Percentiles rank a stretch among this genome's conserved stretches.
Evolutionary conservation across 1,140 invertebrate genomes (phyloP).

Genomic region (Bombus terrestris): DNA sequence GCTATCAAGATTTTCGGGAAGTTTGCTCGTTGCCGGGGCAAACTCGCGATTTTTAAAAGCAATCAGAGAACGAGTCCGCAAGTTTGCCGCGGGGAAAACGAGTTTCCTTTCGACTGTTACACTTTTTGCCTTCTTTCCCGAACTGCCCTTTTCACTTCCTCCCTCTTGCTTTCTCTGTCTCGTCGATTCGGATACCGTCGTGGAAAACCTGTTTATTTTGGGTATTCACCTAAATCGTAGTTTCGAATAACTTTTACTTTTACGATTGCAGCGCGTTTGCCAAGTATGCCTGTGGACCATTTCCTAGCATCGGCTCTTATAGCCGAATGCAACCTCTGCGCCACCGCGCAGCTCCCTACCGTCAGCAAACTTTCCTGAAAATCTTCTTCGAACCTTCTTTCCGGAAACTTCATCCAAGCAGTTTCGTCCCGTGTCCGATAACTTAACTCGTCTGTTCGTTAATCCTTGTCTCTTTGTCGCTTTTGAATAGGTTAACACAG

Average conservation of each 20-base stretch:
- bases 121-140: neutral
- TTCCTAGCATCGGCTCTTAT: neutral
- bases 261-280: slow-evolving; percentile 55
- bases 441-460: neutral
- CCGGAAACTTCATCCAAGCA: neutral
- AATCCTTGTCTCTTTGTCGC: neutral
- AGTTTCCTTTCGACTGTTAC: slow-evolving; percentile 48
- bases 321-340: neutral
- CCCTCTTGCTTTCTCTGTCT: neutral
- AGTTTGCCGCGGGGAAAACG: slow-evolving; percentile 40
- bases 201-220: slow-evolving; percentile 52
- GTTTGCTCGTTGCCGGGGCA: slow-evolving; percentile 25
- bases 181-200: neutral
- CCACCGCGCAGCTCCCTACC: neutral
- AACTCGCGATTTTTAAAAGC: slow-evolving; percentile 56
- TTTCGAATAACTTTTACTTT: slow-evolving; percentile 65
- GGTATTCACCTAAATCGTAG: slow-evolving; percentile 49
- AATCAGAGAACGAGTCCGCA: slow-evolving; percentile 37
- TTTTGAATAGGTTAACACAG: neutral
- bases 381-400: slow-evolving; percentile 26
- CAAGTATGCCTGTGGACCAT: slow-evolving; percentile 3
- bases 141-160: neutral
- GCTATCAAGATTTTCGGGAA: slow-evolving; percentile 51
- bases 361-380: slow-evolving; percentile 48
- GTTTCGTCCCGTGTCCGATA: neutral